A percentile compares a stretch with the other conserved stretches of the same genome.
phyloP scores from a whole-genome alignment of 2,888 invertebrate genomes.

The Tethea ocularis region DNA sequence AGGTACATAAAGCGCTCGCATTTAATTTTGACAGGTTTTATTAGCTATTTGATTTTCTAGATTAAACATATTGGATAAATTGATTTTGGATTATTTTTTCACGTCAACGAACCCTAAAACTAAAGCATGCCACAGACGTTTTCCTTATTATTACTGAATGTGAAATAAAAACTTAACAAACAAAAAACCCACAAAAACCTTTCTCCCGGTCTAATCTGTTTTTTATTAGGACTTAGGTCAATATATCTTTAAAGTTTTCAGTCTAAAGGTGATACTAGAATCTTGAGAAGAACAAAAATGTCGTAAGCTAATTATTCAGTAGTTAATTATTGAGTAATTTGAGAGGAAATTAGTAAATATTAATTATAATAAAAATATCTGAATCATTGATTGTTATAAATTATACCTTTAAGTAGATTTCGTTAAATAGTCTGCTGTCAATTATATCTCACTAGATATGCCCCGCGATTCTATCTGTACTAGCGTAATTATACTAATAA shows the following conservation, averaged over 20 bases:
- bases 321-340: slow-evolving; percentile 4
- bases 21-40: too few relatives aligned
- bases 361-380: slow-evolving; percentile 16
- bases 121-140: background rate
- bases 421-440: slow-evolving; percentile 17
- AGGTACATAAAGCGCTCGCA: too few relatives aligned
- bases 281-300: background rate
- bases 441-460: slow-evolving; percentile 13
- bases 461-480: background rate
- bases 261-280: background rate
- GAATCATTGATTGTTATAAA: slow-evolving; percentile 24
- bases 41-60: too few relatives aligned
- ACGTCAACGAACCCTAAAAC: background rate
- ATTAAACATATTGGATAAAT: too few relatives aligned
- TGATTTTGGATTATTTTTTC: background rate
- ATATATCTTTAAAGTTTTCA: slow-evolving; percentile 2
- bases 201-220: slow-evolving; percentile 9
- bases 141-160: slow-evolving; percentile 8
- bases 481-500: too few relatives aligned
- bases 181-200: slow-evolving; percentile 10
- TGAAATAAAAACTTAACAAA: slow-evolving; percentile 1
- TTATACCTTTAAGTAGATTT: slow-evolving; percentile 19
- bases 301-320: background rate
- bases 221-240: slow-evolving; percentile 1
- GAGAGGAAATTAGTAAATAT: slow-evolving; percentile 14